Evolutionary conservation across 2,888 invertebrate genomes (phyloP).

Genomic region (Allophyes oxyacanthae): DNA sequence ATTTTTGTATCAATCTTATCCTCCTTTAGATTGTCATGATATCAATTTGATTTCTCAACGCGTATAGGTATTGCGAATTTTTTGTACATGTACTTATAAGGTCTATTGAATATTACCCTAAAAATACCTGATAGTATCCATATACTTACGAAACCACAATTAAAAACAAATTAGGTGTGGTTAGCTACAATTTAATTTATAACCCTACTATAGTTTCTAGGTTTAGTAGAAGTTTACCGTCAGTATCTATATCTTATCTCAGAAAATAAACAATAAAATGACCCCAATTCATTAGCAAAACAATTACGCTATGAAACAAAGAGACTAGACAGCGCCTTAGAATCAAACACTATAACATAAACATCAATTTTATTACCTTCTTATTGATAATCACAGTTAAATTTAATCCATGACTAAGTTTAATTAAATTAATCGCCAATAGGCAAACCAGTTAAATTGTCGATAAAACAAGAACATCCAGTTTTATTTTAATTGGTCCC

Average conservation of each 20-base stretch:
- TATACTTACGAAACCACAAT: too few relatives aligned
- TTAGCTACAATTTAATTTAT: too few relatives aligned
- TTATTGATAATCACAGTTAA: constrained; percentile 43
- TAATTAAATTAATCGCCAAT: constrained; percentile 52
- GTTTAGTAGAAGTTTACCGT: too few relatives aligned
- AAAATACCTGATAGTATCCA: too few relatives aligned
- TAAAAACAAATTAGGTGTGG: too few relatives aligned
- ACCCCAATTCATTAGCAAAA: too few relatives aligned
- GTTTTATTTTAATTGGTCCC: constrained; percentile 47
- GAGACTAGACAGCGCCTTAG: constrained; percentile 14
- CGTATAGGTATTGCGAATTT: neutral
- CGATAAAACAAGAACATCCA: constrained; percentile 33
- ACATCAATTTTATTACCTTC: constrained; percentile 42
- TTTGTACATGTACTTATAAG: neutral
- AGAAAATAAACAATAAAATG: too few relatives aligned
- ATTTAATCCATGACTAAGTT: constrained; percentile 39
- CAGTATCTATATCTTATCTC: too few relatives aligned
- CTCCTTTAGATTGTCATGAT: constrained; percentile 22
- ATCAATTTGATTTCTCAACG: constrained; percentile 31
- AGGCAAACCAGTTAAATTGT: constrained; percentile 36
- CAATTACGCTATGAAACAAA: constrained; percentile 30
- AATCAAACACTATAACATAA: constrained; percentile 26
- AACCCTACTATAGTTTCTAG: too few relatives aligned
- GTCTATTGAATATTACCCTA: too few relatives aligned
- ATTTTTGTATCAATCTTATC: too few relatives aligned